Conservation (phyloP, 2,888 invertebrate species). For the Eustalomyia histrio region DNA sequence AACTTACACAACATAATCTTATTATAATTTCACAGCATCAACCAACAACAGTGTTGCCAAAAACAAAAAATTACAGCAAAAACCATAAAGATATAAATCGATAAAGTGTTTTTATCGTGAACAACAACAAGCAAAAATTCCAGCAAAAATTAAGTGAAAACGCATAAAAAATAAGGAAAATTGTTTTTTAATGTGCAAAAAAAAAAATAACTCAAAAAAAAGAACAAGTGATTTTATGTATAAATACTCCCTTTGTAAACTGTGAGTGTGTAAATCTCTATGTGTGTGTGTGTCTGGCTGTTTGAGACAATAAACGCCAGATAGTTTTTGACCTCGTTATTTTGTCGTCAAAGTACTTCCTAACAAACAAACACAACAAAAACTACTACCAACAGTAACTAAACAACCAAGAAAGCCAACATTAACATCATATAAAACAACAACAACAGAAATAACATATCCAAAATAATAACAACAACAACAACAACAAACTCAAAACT, state of each 20-base stretch:
- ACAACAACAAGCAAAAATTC: slow-evolving; percentile 5
- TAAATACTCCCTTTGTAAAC: slow-evolving; percentile 1
- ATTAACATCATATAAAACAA: background rate
- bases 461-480: background rate
- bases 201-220: slow-evolving; percentile 24
- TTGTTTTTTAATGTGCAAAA: slow-evolving; percentile 58
- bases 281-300: slow-evolving; percentile 5
- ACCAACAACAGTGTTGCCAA: slow-evolving; percentile 17
- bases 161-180: slow-evolving; percentile 48
- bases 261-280: slow-evolving; percentile 16
- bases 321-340: slow-evolving; percentile 76
- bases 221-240: slow-evolving; percentile 20
- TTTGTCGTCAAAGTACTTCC: slow-evolving; percentile 59
- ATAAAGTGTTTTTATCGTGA: slow-evolving; percentile 41
- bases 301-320: slow-evolving; percentile 44
- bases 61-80: slow-evolving; percentile 14
- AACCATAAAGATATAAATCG: slow-evolving; percentile 29
- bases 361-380: slow-evolving; percentile 23
- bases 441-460: background rate
- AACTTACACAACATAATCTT: background rate
- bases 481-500: slow-evolving; percentile 26
- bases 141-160: slow-evolving; percentile 28
- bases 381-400: slow-evolving; percentile 15
- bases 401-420: slow-evolving; percentile 5
- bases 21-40: slow-evolving; percentile 9